A percentile compares a stretch with the other conserved stretches of the same genome.
Evolutionary conservation across 1,140 invertebrate genomes (phyloP).

Genomic region (Heliconius nattereri): DNA sequence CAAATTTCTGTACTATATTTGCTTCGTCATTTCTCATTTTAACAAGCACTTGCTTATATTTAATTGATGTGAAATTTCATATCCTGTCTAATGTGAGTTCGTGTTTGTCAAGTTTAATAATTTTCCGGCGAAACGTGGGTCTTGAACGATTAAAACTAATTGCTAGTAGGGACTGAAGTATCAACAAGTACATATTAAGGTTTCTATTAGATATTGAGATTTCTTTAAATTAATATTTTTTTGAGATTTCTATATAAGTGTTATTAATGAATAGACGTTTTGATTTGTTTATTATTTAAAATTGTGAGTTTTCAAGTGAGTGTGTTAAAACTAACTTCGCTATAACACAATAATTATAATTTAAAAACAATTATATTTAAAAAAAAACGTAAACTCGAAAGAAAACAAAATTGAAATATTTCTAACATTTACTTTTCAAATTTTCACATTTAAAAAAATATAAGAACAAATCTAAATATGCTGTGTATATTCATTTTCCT

Average conservation of each 20-base stretch:
- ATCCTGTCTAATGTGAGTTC: neutral
- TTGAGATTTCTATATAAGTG: neutral
- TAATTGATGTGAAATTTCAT: constrained; percentile 6
- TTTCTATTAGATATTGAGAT: neutral
- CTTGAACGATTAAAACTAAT: neutral
- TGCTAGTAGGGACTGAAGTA: neutral
- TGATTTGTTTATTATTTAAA: no score
- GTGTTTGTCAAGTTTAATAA: neutral
- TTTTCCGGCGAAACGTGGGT: neutral
- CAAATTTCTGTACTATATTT: neutral
- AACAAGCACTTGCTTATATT: neutral
- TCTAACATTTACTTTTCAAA: no score
- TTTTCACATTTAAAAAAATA: no score
- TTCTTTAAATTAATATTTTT: no score
- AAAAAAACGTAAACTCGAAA: no score
- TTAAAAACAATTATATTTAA: no score
- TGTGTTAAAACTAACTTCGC: no score
- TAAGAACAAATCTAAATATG: no score
- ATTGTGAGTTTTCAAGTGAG: no score
- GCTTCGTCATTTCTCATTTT: neutral
- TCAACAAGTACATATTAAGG: neutral
- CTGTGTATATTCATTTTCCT: no score
- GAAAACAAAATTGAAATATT: no score
- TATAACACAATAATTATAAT: no score
- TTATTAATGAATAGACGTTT: neutral